Conservation (phyloP, 1,140 invertebrate species). For the Lethrus apterus region DNA sequence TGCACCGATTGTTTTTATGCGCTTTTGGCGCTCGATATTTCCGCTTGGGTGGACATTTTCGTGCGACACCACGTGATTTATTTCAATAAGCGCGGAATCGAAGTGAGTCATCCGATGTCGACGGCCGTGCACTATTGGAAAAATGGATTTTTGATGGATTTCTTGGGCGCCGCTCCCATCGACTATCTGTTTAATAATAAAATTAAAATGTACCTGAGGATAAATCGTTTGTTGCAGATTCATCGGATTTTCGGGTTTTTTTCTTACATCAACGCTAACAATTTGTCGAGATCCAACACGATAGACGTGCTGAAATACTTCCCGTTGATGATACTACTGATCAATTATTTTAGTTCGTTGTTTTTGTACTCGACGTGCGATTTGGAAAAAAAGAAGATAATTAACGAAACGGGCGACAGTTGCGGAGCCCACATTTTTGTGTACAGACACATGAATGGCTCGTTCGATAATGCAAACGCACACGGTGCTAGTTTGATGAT, state of each 20-base stretch:
- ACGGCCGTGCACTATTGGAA: conserved; percentile 22
- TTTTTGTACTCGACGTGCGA: conserved; percentile 1
- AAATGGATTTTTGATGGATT: conserved; percentile 21
- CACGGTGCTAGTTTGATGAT: conserved; percentile 1
- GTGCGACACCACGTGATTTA: conserved; percentile 22
- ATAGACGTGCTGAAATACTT: conserved; percentile 8
- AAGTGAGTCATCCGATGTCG: conserved; percentile 18
- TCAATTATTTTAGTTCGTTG: conserved; percentile 1
- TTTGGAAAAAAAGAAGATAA: background rate
- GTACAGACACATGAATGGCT: background rate
- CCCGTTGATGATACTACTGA: background rate
- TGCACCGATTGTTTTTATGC: conserved; percentile 4
- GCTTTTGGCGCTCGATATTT: conserved; percentile 16
- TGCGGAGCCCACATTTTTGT: background rate
- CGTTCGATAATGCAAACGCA: background rate
- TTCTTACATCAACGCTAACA: background rate
- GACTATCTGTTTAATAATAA: background rate
- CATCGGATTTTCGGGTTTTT: conserved; percentile 5
- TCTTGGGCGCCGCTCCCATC: conserved; percentile 14
- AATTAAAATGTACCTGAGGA: background rate
- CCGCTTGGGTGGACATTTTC: conserved; percentile 19
- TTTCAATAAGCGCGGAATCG: conserved; percentile 21
- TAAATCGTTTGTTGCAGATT: conserved; percentile 9
- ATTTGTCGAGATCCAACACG: conserved; percentile 1
- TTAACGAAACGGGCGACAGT: background rate